Percentiles rank a stretch among this genome's conserved stretches.
These are phyloP conservation scores for Diuraphis noxia DNA, from an alignment of 1,140 invertebrate species.

Conservation along the genomic window DNA sequence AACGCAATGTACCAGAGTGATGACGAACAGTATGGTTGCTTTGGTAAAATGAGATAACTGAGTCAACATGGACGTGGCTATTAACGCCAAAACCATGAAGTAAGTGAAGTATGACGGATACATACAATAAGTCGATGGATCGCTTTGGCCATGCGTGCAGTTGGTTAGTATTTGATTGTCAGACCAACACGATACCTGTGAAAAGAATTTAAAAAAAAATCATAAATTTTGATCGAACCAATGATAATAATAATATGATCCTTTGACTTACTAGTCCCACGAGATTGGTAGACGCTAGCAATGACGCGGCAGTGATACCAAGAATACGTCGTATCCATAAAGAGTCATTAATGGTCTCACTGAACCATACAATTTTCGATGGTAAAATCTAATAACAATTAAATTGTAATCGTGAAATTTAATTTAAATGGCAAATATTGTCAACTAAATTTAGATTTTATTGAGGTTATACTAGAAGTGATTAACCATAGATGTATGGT, in stretches of 20 bases:
- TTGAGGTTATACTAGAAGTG: background rate
- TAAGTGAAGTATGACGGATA: conserved; percentile 77
- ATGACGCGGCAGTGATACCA: conserved; percentile 63
- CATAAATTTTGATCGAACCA: background rate
- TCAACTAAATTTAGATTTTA: background rate
- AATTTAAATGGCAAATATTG: background rate
- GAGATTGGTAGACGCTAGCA: conserved; percentile 66
- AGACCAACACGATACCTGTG: conserved; percentile 35
- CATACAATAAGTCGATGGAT: conserved; percentile 61
- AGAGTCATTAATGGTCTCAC: conserved; percentile 64
- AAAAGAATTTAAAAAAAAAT: background rate
- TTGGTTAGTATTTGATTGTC: background rate
- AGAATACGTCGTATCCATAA: conserved; percentile 64
- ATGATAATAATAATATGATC: no score
- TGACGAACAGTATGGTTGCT: conserved; percentile 66
- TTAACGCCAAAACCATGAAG: conserved; percentile 70
- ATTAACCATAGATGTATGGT: background rate
- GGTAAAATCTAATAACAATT: conserved; percentile 60
- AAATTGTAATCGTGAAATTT: background rate
- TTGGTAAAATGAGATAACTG: conserved; percentile 75
- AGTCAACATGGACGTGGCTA: conserved; percentile 73
- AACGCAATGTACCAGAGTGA: conserved; percentile 67
- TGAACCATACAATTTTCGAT: conserved; percentile 62
- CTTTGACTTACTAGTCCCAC: conserved; percentile 64
- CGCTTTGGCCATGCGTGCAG: conserved; percentile 46